These are phyloP conservation scores for Saturnia japonica DNA, from an alignment of 2,888 invertebrate species.

Conservation along the genomic window DNA sequence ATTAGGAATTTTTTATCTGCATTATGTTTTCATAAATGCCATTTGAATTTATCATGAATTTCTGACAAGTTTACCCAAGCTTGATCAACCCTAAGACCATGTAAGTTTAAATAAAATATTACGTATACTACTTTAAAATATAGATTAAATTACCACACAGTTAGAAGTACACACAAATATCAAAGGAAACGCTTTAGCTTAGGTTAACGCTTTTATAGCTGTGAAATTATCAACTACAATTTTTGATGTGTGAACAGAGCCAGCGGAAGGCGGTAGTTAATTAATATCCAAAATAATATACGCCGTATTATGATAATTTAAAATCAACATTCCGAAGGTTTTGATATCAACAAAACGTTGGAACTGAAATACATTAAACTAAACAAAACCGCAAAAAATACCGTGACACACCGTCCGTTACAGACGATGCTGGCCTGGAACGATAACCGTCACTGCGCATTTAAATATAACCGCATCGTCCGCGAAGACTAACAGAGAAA, in stretches of 20 bases:
- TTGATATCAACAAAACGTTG: neutral
- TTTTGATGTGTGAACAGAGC: neutral
- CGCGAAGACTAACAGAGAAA: neutral
- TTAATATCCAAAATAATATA: neutral
- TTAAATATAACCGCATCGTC: neutral
- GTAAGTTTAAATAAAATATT: neutral
- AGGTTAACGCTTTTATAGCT: neutral
- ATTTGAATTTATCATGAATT: neutral
- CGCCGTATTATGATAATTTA: neutral
- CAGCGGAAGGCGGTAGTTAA: neutral
- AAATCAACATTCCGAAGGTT: constrained; percentile 1
- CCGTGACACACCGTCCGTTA: neutral
- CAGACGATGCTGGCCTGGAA: neutral
- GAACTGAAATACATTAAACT: neutral
- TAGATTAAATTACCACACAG: too few relatives aligned
- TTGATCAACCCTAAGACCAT: neutral
- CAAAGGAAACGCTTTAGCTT: too few relatives aligned
- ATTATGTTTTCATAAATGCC: neutral
- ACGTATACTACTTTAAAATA: neutral
- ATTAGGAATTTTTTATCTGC: neutral
- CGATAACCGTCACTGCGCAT: neutral
- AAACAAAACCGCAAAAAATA: constrained; percentile 5
- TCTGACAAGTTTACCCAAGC: neutral
- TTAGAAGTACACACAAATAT: neutral
- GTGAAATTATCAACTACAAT: neutral